Evolutionary conservation across 2,888 invertebrate genomes (phyloP), one percentile per base, ranked within the genome.

Genomic region (Dendrolimus pini): DNA sequence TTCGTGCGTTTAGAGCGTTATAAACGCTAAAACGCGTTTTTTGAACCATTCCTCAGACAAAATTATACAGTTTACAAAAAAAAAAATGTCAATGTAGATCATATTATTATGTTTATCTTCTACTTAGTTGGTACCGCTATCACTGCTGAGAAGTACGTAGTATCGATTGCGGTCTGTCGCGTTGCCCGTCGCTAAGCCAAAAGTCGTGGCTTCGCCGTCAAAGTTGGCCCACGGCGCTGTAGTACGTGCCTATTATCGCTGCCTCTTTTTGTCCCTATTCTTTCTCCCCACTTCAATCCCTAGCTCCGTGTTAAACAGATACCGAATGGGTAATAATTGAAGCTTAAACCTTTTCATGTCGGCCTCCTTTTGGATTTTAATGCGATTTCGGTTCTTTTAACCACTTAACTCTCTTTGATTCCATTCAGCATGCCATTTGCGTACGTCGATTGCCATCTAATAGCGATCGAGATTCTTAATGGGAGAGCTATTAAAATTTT

Each of bases 271-370:
- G 82, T 78, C 47, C 47, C 9, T 47, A 47, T 9, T 47, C 47
- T 47, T 9, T 12, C 47, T 12, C 9, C 78, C 81, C 79, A 79
- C 78, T 82, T 82, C 81, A 74, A 66, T 70, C 74, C 71, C 72
- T 64, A 68, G 72, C 78, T 47, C 77, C 81, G 75, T 79, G 81
- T 80, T 80, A 80, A 81, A 85, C 82, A 83, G 86, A 88, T 85
- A 86, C 79, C 78, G 80, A 82, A 82, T 82, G 82, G 83, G 81
- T 83, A 84, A 85, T 85, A 82, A 86, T 88, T 86, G 86, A 77
- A 77, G 79, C 77, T 78, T 76, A 80, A 82, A 80, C 80, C 80
- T 80, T 83, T 85, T 85, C 84, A 61, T 60, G 64, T 62, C 54
- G 62, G 60, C 41, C 54, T 54, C 54, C 47, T 7, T 47, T 30